phyloP scores from a whole-genome alignment of 2,888 invertebrate species.

The Lasius platythorax region DNA sequence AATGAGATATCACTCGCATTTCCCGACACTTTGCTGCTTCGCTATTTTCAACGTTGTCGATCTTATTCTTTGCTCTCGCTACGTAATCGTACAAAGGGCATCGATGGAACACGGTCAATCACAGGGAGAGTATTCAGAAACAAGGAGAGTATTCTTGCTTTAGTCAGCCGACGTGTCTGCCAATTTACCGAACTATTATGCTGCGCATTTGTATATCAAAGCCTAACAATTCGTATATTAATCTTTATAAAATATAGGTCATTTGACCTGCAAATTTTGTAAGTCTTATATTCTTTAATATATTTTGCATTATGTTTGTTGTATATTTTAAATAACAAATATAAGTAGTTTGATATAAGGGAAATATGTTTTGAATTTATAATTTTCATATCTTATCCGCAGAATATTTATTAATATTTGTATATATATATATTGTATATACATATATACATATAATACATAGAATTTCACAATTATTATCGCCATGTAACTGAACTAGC shows the following conservation, averaged over 20 bases:
- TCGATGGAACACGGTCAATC: slow-evolving; percentile 8
- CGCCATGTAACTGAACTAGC: background rate
- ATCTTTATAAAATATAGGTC: background rate
- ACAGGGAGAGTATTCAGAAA: background rate
- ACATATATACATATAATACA: too few species aligned
- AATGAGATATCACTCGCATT: slow-evolving; percentile 31
- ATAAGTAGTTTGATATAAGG: background rate
- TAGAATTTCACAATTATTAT: background rate
- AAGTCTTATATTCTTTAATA: background rate
- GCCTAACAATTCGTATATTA: background rate
- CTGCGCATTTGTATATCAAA: background rate
- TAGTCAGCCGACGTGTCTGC: background rate
- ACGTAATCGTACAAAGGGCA: slow-evolving; percentile 6
- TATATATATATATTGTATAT: too few species aligned
- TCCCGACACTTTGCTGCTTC: background rate
- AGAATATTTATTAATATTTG: background rate
- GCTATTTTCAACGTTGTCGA: slow-evolving; percentile 19
- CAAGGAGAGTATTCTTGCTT: slow-evolving; percentile 16
- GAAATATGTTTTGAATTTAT: background rate
- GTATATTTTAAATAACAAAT: background rate
- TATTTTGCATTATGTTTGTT: background rate
- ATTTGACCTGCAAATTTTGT: background rate
- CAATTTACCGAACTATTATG: background rate
- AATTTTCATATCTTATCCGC: background rate
- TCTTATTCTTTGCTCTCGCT: slow-evolving; percentile 8